Conservation (phyloP, 1,140 invertebrate genomes). For the Rhyzopertha dominica region DNA sequence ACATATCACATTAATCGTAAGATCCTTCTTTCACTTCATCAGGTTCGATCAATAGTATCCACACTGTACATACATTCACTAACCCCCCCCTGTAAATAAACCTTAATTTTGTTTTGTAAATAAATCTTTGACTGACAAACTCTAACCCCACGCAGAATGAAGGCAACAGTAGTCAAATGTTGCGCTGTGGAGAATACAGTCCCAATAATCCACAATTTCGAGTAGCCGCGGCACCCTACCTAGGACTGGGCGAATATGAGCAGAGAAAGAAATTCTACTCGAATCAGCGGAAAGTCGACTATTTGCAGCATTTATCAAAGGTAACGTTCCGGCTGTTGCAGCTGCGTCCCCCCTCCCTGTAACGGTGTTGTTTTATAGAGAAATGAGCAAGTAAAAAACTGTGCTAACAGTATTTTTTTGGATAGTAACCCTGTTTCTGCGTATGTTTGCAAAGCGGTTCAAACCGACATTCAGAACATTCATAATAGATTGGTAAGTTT, state of each 20-base stretch:
- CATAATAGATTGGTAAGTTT: slow-evolving; percentile 39
- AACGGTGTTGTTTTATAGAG: slow-evolving; percentile 27
- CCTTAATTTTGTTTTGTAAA: too few relatives aligned
- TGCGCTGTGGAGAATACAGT: slow-evolving; percentile 54
- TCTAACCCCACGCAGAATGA: too few relatives aligned
- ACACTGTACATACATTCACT: too few relatives aligned
- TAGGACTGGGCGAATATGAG: slow-evolving; percentile 54
- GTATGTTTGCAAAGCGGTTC: slow-evolving; percentile 34
- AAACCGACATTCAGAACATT: slow-evolving; percentile 43
- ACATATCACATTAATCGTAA: too few relatives aligned
- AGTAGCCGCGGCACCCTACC: slow-evolving; percentile 47
- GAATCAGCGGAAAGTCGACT: slow-evolving; percentile 49
- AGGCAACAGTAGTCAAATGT: slow-evolving; percentile 43
- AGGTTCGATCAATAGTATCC: too few relatives aligned
- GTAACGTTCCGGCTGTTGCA: slow-evolving; percentile 30
- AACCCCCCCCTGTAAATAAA: too few relatives aligned
- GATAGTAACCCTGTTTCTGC: slow-evolving; percentile 11
- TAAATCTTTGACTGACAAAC: too few relatives aligned
- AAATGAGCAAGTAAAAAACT: slow-evolving; percentile 23
- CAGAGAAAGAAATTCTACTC: slow-evolving; percentile 47
- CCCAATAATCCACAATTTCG: slow-evolving; percentile 52
- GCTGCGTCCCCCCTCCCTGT: neutral
- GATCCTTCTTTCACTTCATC: too few relatives aligned
- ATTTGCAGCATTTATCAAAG: slow-evolving; percentile 51
- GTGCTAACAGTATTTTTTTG: slow-evolving; percentile 16